phyloP scores from a whole-genome alignment of 1,140 invertebrate species.

The Steinernema feltiae region DNA sequence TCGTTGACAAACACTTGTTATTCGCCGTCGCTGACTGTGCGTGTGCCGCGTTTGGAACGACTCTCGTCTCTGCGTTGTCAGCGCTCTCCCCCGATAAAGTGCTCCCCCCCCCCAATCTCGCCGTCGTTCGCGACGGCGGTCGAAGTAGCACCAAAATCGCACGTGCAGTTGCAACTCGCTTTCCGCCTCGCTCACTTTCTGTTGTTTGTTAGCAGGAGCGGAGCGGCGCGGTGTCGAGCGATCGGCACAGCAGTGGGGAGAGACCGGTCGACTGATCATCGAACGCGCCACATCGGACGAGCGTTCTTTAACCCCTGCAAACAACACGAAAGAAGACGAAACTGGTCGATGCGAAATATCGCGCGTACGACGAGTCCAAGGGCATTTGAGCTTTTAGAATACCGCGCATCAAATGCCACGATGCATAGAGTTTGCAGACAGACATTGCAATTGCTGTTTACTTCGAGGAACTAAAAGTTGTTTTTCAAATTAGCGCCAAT shows the following conservation, averaged over 20 bases:
- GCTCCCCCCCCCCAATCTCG: too few species aligned
- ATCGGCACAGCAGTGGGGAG: neutral
- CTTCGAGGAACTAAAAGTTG: too few species aligned
- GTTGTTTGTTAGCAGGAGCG: neutral
- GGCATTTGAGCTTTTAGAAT: neutral
- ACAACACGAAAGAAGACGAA: neutral
- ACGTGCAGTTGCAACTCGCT: slow-evolving; percentile 2
- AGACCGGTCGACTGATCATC: neutral
- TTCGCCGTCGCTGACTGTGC: neutral
- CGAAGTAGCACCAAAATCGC: too few species aligned
- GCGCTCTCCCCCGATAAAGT: neutral
- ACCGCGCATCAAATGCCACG: too few species aligned
- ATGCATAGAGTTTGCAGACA: too few species aligned
- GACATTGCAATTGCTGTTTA: too few species aligned
- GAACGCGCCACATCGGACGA: neutral
- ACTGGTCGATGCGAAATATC: slow-evolving; percentile 11
- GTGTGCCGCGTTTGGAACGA: too few species aligned
- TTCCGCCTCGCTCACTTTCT: neutral
- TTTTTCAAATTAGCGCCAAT: too few species aligned
- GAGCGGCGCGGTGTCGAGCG: neutral
- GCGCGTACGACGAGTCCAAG: slow-evolving; percentile 1
- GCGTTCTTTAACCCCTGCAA: slow-evolving; percentile 11
- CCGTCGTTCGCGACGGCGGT: too few species aligned
- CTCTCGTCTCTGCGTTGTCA: neutral
- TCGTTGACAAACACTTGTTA: slow-evolving; percentile 4